Percentiles rank a stretch among this genome's conserved stretches.
These are phyloP conservation scores for Atethmia centrago DNA, from an alignment of 2,888 invertebrate species.

Conservation along the genomic window DNA sequence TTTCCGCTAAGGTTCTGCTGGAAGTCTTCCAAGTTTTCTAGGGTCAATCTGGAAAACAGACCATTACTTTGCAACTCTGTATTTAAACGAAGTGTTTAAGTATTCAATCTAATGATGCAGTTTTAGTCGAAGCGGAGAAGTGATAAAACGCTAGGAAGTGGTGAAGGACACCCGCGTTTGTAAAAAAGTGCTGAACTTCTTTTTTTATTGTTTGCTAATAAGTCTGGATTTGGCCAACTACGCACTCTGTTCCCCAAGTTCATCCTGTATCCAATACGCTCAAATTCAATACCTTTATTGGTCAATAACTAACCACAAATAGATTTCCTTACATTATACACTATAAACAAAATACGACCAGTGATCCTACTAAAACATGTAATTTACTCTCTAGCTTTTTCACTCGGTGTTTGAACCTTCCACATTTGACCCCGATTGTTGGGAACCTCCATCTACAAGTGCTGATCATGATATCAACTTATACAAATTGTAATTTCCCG, in stretches of 20 bases:
- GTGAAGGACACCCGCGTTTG: not conserved
- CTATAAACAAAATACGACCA: too few species aligned
- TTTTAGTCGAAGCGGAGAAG: not conserved
- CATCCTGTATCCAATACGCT: not conserved
- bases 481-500: too few species aligned
- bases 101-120: not conserved
- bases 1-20: constrained; percentile 90
- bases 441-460: too few species aligned
- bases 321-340: too few species aligned
- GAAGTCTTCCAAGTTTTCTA: constrained; percentile 93
- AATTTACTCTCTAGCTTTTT: too few species aligned
- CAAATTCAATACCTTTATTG: not conserved
- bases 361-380: too few species aligned
- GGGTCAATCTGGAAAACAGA: constrained; percentile 87
- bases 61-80: constrained; percentile 46
- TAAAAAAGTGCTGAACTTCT: too few species aligned
- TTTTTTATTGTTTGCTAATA: not conserved
- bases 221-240: not conserved
- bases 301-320: too few species aligned
- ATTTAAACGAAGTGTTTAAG: not conserved
- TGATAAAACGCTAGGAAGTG: not conserved
- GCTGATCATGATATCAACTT: too few species aligned
- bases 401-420: too few species aligned
- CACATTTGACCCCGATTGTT: too few species aligned
- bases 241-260: not conserved